Evolutionary conservation across 2,797 vertebrate species (phyloP).

Genomic region (Toxotes lorentzi): DNA sequence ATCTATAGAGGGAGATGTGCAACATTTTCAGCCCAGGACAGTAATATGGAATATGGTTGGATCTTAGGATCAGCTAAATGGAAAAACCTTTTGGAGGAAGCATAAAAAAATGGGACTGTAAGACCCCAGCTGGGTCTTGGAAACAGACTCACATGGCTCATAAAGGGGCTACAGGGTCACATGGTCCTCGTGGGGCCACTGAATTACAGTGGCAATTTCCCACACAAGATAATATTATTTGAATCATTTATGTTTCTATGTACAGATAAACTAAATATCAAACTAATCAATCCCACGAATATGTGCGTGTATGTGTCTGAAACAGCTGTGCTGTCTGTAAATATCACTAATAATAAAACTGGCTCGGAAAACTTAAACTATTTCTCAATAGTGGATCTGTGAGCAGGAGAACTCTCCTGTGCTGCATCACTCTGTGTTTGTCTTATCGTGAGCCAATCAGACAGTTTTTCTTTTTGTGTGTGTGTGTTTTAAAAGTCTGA

Average conservation of each 20-base stretch:
- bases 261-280: slow-evolving; percentile 52
- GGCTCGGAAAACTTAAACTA: slow-evolving; percentile 11
- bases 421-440: slow-evolving; percentile 10
- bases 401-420: neutral
- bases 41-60: slow-evolving; percentile 7
- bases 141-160: slow-evolving; percentile 13
- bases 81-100: slow-evolving; percentile 21
- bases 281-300: slow-evolving; percentile 51
- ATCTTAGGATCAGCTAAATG: neutral
- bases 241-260: slow-evolving; percentile 43
- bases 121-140: neutral
- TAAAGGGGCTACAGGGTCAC: slow-evolving; percentile 6
- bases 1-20: neutral
- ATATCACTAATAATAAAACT: slow-evolving; percentile 76
- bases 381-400: slow-evolving; percentile 21
- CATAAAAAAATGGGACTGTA: slow-evolving; percentile 4
- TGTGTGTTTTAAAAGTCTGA: slow-evolving; percentile 55
- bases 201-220: slow-evolving; percentile 19
- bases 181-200: neutral
- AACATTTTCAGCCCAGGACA: slow-evolving; percentile 33
- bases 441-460: slow-evolving; percentile 43
- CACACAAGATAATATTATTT: slow-evolving; percentile 51
- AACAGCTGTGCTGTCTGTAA: slow-evolving; percentile 85
- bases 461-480: slow-evolving; percentile 10
- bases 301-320: slow-evolving; percentile 53